A percentile compares a stretch with the other conserved stretches of the same genome.
These are phyloP conservation scores for Gavia stellata DNA, from an alignment of 2,113 vertebrate species.

Conservation along the genomic window DNA sequence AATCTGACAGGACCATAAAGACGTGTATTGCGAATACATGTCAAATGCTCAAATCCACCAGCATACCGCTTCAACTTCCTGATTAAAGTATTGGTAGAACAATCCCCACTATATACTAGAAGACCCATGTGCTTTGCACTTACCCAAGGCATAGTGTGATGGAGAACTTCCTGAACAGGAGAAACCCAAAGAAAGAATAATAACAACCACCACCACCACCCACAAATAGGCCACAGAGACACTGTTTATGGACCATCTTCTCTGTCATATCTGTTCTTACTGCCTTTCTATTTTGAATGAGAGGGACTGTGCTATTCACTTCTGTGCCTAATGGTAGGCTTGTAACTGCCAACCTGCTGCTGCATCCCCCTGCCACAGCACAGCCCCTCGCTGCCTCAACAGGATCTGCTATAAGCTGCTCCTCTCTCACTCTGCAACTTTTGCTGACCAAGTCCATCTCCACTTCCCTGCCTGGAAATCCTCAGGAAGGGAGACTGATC, in stretches of 20 bases:
- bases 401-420: background rate
- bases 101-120: background rate
- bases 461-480: background rate
- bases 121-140: background rate
- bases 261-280: background rate
- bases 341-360: background rate
- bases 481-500: background rate
- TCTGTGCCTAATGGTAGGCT: background rate
- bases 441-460: background rate
- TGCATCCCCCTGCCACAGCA: background rate
- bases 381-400: background rate
- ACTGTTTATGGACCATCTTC: background rate
- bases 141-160: background rate
- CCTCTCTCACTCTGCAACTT: constrained; percentile 42
- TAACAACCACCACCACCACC: background rate
- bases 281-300: background rate
- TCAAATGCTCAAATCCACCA: background rate
- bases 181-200: background rate
- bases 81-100: background rate
- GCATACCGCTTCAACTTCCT: background rate
- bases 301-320: background rate
- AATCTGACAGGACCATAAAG: background rate
- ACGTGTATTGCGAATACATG: background rate
- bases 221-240: background rate
- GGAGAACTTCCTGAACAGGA: background rate